Evolutionary conservation across 2,113 vertebrate genomes (phyloP).

Genomic region (Sporophila hypoxantha): DNA sequence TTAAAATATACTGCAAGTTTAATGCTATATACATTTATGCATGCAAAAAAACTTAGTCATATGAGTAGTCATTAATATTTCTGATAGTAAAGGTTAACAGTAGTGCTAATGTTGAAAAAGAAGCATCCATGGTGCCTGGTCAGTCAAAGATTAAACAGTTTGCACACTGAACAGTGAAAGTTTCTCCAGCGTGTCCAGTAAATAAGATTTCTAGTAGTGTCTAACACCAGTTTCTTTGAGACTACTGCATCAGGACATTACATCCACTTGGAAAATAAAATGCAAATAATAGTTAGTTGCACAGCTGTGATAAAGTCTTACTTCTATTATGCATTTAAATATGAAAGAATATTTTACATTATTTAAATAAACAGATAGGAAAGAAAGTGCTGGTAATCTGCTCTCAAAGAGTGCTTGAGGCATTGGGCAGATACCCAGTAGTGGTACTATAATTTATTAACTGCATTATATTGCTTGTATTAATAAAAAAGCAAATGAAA

Average conservation of each 20-base stretch:
- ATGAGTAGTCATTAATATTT: neutral
- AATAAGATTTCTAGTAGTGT: neutral
- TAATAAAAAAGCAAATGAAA: neutral
- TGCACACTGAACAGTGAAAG: neutral
- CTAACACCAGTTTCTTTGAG: neutral
- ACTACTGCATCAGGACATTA: neutral
- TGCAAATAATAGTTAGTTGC: constrained; percentile 11
- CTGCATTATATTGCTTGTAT: constrained; percentile 1
- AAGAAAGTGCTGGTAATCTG: neutral
- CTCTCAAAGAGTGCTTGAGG: neutral
- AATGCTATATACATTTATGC: neutral
- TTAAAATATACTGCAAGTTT: neutral
- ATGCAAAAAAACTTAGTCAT: neutral
- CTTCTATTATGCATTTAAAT: constrained; percentile 1
- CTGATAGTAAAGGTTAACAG: neutral
- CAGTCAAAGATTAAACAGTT: neutral
- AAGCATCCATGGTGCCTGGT: neutral
- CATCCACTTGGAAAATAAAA: neutral
- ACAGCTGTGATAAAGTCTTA: neutral
- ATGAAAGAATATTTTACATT: constrained; percentile 1
- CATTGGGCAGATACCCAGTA: neutral
- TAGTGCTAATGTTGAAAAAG: neutral
- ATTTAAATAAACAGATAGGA: constrained; percentile 22
- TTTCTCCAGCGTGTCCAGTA: neutral
- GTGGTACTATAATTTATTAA: constrained; percentile 1